These are phyloP conservation scores for Sceliomorpha sp. DNA, from an alignment of 2,888 invertebrate genomes.

Conservation along the genomic window DNA sequence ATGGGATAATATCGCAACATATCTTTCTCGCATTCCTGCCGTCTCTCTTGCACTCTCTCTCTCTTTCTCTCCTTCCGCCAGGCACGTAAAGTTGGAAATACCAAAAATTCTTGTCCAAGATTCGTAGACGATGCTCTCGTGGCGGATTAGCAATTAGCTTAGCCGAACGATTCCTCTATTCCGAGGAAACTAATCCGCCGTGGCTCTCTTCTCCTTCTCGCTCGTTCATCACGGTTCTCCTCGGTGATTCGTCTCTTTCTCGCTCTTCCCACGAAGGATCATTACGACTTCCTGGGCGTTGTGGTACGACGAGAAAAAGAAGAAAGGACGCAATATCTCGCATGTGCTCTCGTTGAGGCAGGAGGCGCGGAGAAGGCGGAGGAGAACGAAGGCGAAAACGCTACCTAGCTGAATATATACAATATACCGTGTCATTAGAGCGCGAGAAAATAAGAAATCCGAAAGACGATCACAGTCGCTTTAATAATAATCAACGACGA, in stretches of 20 bases:
- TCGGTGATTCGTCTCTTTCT: conserved; percentile 42
- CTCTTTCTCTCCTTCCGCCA: no score
- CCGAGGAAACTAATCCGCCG: neutral
- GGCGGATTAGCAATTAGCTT: conserved; percentile 41
- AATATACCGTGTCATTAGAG: no score
- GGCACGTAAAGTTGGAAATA: no score
- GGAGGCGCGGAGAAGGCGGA: conserved; percentile 20
- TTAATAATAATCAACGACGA: conserved; percentile 16
- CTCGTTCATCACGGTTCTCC: neutral
- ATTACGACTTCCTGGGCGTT: conserved; percentile 76
- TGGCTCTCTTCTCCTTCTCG: conserved; percentile 14
- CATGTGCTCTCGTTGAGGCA: conserved; percentile 51
- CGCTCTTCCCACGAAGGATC: conserved; percentile 74
- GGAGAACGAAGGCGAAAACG: conserved; percentile 4
- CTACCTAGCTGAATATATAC: conserved; percentile 23
- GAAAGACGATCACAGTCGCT: neutral
- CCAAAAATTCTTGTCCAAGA: conserved; percentile 29
- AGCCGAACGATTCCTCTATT: conserved; percentile 22
- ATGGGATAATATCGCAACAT: no score
- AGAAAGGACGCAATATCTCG: conserved; percentile 52
- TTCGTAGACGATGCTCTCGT: conserved; percentile 20
- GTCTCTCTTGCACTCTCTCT: no score
- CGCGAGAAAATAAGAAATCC: conserved; percentile 19
- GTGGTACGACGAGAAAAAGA: conserved; percentile 55
- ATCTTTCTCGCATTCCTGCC: no score